Evolutionary conservation across 2,113 vertebrate genomes (phyloP), one percentile per base, ranked within the genome.

Genomic region (Procavia capensis): DNA sequence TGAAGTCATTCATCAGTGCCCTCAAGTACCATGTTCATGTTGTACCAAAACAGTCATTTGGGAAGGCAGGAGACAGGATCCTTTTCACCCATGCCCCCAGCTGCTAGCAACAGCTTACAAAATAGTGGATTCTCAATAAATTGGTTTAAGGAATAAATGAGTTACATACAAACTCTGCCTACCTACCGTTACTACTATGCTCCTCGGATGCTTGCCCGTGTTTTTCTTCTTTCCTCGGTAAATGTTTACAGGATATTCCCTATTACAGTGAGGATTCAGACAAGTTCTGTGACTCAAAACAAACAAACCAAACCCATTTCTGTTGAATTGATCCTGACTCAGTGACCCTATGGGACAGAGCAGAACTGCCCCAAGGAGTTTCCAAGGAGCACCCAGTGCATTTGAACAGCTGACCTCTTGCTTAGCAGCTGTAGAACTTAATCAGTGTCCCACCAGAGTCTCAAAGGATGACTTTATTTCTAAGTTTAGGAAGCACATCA

Each of bases 121-220:
- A 64, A 16, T 9, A 9, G 13, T 2, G 5, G 2, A 2, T 14
- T 45, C 36, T 76, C 24, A 1, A 0, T 13, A 41, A 54, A 6
- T 19, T 78, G 74, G 50, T 9, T 57, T 1, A 9, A 47, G 59
- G 34, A 80, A 78, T 34, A 31, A 47, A 66, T 31, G 31, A n/a
- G 3, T 31, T 31, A n/a, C 14, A 17, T 20, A 54, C 64, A 36
- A 84, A 22, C 29, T 61, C 54, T 34, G 17, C 5, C 25, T 74
- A 45, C 9, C 54, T 54, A 4, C 14, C 19, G 3, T 45, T 4
- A 17, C 2, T 22, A 9, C 5, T 20, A 5, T 0, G 9, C 17
- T 85, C 24, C n/a, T 27, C 4, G 3, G 9, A 9, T 13, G 20
- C 24, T 24, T 91, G 0, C 5, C 10, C 8, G 22, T n/a, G 22